A percentile compares a stretch with the other conserved stretches of the same genome.
Evolutionary conservation across 2,797 vertebrate species (phyloP).

Genomic region (Rallus crepitans): DNA sequence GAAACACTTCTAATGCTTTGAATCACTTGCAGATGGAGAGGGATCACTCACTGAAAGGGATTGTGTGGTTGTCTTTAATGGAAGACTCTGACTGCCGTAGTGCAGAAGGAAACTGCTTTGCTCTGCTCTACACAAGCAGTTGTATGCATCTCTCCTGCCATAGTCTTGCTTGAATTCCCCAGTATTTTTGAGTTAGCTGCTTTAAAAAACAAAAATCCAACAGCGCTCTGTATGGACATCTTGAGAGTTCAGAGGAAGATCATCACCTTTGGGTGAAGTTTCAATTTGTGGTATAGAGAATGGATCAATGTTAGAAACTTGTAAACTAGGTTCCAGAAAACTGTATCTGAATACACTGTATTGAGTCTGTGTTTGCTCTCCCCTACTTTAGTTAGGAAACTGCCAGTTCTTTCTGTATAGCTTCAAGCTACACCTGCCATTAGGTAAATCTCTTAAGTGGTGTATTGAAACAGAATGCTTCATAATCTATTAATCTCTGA

Average conservation of each 20-base stretch:
- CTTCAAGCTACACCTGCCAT: background rate
- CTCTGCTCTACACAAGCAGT: background rate
- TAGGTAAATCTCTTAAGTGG: background rate
- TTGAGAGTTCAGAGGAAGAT: background rate
- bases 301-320: background rate
- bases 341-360: background rate
- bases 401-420: background rate
- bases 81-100: background rate
- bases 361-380: background rate
- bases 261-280: background rate
- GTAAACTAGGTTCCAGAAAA: background rate
- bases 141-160: background rate
- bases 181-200: background rate
- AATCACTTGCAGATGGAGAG: background rate
- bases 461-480: background rate
- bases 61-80: background rate
- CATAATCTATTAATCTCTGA: background rate
- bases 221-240: rapidly evolving
- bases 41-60: background rate
- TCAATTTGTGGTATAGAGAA: background rate
- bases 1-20: background rate
- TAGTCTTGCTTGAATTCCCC: background rate
- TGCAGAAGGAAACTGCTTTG: background rate
- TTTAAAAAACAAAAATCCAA: background rate
- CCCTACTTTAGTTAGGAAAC: background rate